Conservation (phyloP, 2,797 vertebrate species). For the Myotis planiceps region DNA sequence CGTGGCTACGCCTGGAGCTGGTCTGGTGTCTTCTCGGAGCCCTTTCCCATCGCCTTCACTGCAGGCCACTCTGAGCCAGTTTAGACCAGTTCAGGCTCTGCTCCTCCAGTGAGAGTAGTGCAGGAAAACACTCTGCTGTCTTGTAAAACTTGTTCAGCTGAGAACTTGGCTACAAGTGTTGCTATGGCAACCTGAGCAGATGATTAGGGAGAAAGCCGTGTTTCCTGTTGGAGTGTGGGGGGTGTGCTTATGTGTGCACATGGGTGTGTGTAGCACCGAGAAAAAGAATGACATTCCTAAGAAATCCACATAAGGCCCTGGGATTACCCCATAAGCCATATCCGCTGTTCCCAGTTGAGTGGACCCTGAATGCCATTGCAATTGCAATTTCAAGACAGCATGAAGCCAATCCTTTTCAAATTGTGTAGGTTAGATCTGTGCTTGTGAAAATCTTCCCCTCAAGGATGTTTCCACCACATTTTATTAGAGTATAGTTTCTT, state of each 20-base stretch:
- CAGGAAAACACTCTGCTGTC: constrained; percentile 35
- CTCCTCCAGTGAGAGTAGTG: not conserved
- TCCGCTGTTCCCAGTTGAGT: not conserved
- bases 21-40: constrained; percentile 20
- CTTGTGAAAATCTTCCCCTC: not conserved
- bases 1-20: constrained; percentile 6
- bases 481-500: not conserved
- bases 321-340: not conserved
- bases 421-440: not conserved
- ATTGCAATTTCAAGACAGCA: not conserved
- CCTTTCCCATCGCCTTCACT: not conserved
- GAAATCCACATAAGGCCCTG: not conserved
- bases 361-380: not conserved
- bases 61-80: constrained; percentile 66
- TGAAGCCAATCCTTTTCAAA: not conserved
- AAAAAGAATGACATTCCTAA: not conserved
- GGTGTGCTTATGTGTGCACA: not conserved
- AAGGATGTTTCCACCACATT: not conserved
- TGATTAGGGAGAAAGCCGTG: not conserved
- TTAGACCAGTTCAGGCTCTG: constrained; percentile 17
- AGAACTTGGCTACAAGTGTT: constrained; percentile 64
- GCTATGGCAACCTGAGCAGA: constrained; percentile 70
- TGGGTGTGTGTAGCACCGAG: not conserved
- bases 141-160: not conserved
- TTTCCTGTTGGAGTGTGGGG: not conserved